These are phyloP conservation scores for Megaptera novaeangliae DNA, from an alignment of 2,113 vertebrate species.

Conservation along the genomic window DNA sequence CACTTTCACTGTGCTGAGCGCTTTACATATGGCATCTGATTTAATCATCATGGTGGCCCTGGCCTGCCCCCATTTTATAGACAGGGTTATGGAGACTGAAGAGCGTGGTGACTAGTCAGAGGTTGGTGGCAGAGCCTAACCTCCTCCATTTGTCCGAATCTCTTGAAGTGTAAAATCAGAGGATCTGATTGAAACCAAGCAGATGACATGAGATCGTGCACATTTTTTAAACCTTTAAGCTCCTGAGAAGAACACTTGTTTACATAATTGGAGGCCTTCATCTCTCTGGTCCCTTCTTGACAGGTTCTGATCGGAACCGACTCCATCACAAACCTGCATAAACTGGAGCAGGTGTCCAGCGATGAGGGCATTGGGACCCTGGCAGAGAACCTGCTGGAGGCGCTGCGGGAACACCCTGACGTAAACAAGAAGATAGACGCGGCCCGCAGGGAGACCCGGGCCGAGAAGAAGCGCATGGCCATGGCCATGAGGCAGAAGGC, in stretches of 20 bases:
- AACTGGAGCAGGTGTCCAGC: slow-evolving; percentile 98
- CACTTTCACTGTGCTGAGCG: neutral
- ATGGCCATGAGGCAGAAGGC: slow-evolving; percentile 99
- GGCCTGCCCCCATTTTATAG: neutral
- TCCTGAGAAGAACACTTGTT: neutral
- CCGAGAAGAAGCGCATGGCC: slow-evolving; percentile 98
- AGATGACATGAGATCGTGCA: neutral
- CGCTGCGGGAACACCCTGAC: slow-evolving; percentile 92
- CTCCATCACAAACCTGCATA: slow-evolving; percentile 97
- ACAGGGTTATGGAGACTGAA: neutral
- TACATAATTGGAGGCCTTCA: neutral
- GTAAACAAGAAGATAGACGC: slow-evolving; percentile 98
- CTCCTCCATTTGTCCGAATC: neutral
- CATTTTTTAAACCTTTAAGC: neutral
- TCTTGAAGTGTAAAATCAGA: neutral
- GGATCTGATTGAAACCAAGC: neutral
- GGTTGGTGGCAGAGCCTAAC: neutral
- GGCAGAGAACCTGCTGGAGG: slow-evolving; percentile 97
- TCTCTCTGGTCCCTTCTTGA: neutral
- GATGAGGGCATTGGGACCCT: slow-evolving; percentile 97
- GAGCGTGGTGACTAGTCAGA: neutral
- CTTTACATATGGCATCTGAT: neutral
- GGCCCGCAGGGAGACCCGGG: slow-evolving; percentile 93
- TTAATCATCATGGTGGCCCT: neutral
- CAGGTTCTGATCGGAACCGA: slow-evolving; percentile 96